Evolutionary conservation across 2,797 vertebrate species (phyloP), one percentile per base, ranked within the genome.

Genomic region (Cottoperca gobio): DNA sequence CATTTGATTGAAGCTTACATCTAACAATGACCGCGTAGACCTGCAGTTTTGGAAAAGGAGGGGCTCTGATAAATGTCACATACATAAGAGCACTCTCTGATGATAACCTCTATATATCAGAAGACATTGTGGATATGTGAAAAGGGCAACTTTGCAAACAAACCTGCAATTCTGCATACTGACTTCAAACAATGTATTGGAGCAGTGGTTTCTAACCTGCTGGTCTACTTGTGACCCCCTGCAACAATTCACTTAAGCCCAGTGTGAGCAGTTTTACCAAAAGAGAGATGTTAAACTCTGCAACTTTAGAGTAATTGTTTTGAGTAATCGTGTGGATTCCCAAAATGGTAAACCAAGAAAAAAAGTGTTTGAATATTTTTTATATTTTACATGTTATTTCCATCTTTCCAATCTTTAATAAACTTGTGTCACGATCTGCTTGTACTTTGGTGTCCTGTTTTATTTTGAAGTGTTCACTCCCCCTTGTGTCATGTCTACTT

Each of bases 1-100:
- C 13, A 45, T 61, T 49, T 66, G 61, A 78, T 71, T 79, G 71
- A 84, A 76, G 68, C 19, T n/a, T 33, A 70, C 52, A 57, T 84
- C 67, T 61, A 65, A 81, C 74, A 66, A 16, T 80, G 67, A 67
- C 64, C 14, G 1, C 28, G 57, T 72, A 77, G 69, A 81, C 35
- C 14, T 49, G 54, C 26, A 26, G 1, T 23, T 76, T 61, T 37
- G 43, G 76, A 13, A 48, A 74, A 62, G n/a, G 10, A 37, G 42
- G 14, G 28, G 26, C 23, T 73, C 33, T 55, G 60, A 75, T 43
- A 48, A 77, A 79, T 66, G 43, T 39, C 58, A 52, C 43, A 65
- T 48, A 54, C 48, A 60, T 37, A 31, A 73, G 52, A 76, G 53
- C 35, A 23, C 23, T 49, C 14, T 58, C 17, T 75, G 75, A 68